Percentiles rank a stretch among this genome's conserved stretches.
These are phyloP conservation scores for Catocala fraxini DNA, from an alignment of 2,888 invertebrate genomes.

Conservation along the genomic window DNA sequence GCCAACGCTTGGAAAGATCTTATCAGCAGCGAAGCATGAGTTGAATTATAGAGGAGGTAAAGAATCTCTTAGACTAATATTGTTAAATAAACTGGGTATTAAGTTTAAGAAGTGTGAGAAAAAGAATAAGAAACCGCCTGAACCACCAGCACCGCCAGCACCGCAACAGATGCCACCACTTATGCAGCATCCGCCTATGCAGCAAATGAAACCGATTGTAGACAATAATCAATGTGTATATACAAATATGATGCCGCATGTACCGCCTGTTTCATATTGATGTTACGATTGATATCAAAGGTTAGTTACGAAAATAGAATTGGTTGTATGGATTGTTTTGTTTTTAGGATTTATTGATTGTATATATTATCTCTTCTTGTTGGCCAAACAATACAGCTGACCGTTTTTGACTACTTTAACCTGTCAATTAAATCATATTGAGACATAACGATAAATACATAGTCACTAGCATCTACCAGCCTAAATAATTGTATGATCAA, in stretches of 20 bases:
- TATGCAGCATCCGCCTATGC: slow-evolving; percentile 61
- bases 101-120: slow-evolving; percentile 84
- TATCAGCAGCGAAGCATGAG: slow-evolving; percentile 77
- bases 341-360: neutral
- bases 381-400: too few species aligned
- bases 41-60: slow-evolving; percentile 79
- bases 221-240: slow-evolving; percentile 29
- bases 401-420: too few species aligned
- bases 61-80: slow-evolving; percentile 78
- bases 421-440: too few species aligned
- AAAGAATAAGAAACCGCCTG: slow-evolving; percentile 78
- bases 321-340: slow-evolving; percentile 5
- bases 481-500: too few species aligned
- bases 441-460: too few species aligned
- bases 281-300: neutral
- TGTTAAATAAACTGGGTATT: slow-evolving; percentile 80
- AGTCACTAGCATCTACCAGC: too few species aligned
- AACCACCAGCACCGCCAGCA: slow-evolving; percentile 58
- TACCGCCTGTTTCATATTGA: slow-evolving; percentile 76
- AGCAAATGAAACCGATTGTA: slow-evolving; percentile 48
- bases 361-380: too few species aligned
- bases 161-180: slow-evolving; percentile 28
- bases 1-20: slow-evolving; percentile 80
- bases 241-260: slow-evolving; percentile 73
- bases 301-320: neutral